Conservation (phyloP, 2,113 vertebrate species). For the Heptranchias perlo region DNA sequence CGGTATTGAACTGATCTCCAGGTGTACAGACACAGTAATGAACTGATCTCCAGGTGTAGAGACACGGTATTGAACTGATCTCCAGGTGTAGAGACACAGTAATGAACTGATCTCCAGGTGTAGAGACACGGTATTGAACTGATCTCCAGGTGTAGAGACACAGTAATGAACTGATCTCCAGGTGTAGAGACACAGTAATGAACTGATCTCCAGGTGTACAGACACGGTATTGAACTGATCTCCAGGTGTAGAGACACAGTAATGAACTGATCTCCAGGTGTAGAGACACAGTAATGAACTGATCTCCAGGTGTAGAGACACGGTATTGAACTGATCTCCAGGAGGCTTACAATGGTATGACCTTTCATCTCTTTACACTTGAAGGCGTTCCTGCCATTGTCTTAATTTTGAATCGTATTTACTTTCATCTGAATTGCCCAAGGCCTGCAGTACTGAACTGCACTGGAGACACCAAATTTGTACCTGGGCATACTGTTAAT, state of each 20-base stretch:
- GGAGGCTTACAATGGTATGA: not conserved
- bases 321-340: not conserved
- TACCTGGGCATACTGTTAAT: not conserved
- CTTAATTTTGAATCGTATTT: not conserved
- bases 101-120: not conserved
- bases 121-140: not conserved
- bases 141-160: not conserved
- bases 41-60: not conserved
- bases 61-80: not conserved
- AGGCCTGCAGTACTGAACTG: not conserved
- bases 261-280: not conserved
- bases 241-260: not conserved
- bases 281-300: not conserved
- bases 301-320: not conserved
- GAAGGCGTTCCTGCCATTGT: not conserved
- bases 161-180: not conserved
- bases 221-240: not conserved
- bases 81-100: not conserved
- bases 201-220: not conserved
- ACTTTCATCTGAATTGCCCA: not conserved
- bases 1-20: too few species aligned
- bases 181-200: not conserved
- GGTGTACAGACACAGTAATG: too few species aligned
- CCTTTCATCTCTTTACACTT: not conserved
- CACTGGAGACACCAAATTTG: not conserved